Base-by-base conservation (phyloP, 2,797 vertebrate species). In the Babyrousa celebensis region DNA sequence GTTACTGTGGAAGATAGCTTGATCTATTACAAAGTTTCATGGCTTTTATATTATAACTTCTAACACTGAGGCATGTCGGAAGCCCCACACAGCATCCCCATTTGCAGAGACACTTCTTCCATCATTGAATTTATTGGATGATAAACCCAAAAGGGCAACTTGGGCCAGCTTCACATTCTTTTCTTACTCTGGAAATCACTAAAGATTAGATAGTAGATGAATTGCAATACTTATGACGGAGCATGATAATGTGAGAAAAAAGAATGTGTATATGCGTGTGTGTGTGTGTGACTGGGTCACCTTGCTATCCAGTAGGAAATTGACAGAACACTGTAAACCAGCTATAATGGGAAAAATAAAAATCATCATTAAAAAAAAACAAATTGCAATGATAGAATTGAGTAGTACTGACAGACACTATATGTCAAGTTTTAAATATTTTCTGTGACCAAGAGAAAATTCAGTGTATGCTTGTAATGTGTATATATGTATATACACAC, bases 351-450 rank as follows among this genome's bases (percentile, higher is more conserved):
- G 9, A 48, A 48, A 48, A 48, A 48, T 48, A 48, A 48, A 48
- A 48, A 48, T 48, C 43, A 48, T 48, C 6, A 48, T 48, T 48
- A 48, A 48, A 48, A 48, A 48, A 48, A 6, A 48, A 48, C 7
- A 32, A 16, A 67, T 36, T 67, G 23, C 3, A 67, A 40, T 32
- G 23, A 48, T 12, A 85, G 15, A 68, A 25, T 27, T 74, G n/a
- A 60, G 12, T 75, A 68, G 20, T 36, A 11, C 12, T 56, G 10
- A 80, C 52, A 72, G n/a, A 62, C 11, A 52, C 14, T n/a, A 12
- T 40, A 74, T 68, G 12, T 7, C 71, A 89, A 21, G 10, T 72
- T 89, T 92, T 60, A 84, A 72, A 67, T 94, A 60, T 36, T 80
- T 74, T 92, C 52, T 62, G 8, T 32, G 32, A 14, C 7, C 25